phyloP scores from a whole-genome alignment of 2,797 vertebrate genomes.

The Liasis olivaceus region DNA sequence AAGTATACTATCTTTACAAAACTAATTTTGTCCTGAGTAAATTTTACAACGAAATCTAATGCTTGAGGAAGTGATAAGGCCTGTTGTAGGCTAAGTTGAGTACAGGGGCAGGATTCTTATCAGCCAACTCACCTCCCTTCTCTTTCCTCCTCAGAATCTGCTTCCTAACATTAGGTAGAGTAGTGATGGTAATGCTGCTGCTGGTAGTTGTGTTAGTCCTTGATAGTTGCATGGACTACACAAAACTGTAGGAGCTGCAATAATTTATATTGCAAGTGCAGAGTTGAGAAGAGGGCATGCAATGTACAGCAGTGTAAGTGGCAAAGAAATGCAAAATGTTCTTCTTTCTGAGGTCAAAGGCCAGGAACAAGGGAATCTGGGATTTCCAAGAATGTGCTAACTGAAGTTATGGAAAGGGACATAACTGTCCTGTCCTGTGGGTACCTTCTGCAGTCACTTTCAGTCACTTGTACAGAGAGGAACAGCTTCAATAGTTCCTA shows the following conservation, averaged over 20 bases:
- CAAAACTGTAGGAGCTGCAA: neutral
- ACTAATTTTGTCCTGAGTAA: neutral
- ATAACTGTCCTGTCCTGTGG: neutral
- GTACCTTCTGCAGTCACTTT: neutral
- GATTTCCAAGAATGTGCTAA: neutral
- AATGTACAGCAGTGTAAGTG: neutral
- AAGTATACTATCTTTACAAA: neutral
- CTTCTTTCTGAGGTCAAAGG: neutral
- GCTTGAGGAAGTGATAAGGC: neutral
- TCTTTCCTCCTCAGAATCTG: neutral
- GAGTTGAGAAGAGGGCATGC: neutral
- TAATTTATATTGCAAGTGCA: neutral
- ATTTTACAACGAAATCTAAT: neutral
- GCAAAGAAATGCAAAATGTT: neutral
- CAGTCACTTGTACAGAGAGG: neutral
- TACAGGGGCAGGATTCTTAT: no score
- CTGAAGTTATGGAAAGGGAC: neutral
- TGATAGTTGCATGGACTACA: neutral
- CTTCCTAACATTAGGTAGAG: neutral
- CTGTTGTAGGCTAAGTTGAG: neutral
- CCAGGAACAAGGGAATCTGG: neutral
- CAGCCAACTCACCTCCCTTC: no score
- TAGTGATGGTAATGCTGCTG: neutral
- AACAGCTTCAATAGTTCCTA: constrained; percentile 3
- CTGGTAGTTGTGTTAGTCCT: neutral